A percentile compares a stretch with the other conserved stretches of the same genome.
phyloP scores from a whole-genome alignment of 1,140 invertebrate genomes.

The Pseudomyrmex concolor region DNA sequence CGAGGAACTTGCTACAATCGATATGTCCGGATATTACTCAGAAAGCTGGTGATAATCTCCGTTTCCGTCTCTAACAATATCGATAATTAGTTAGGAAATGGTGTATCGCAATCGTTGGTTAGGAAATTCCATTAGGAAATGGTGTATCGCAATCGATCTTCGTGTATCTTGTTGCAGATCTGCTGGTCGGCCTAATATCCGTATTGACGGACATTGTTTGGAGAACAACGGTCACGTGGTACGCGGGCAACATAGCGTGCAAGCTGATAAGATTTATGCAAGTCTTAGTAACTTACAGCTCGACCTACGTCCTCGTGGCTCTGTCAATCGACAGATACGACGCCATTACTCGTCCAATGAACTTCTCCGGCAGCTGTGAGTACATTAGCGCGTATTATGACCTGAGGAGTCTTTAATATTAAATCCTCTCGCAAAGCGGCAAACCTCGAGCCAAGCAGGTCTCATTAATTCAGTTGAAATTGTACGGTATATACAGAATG shows the following conservation, averaged over 20 bases:
- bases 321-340: constrained; percentile 97
- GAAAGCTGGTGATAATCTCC: not conserved
- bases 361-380: constrained; percentile 97
- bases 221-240: constrained; percentile 93
- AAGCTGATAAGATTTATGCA: constrained; percentile 94
- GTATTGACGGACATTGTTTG: constrained; percentile 95
- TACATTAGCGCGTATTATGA: constrained; percentile 76
- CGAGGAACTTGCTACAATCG: too few relatives aligned
- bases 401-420: not conserved
- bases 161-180: constrained; percentile 87
- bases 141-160: not conserved
- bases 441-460: not conserved
- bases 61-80: not conserved
- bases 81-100: constrained; percentile 10
- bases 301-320: constrained; percentile 97
- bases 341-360: constrained; percentile 97
- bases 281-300: constrained; percentile 95
- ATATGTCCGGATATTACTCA: not conserved
- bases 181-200: constrained; percentile 93
- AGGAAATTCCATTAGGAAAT: not conserved
- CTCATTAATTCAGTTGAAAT: constrained; percentile 29
- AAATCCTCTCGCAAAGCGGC: constrained; percentile 14
- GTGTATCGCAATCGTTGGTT: constrained; percentile 10
- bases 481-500: not conserved
- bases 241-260: constrained; percentile 94